Evolutionary conservation across 2,113 vertebrate species (phyloP).

Genomic region (Rhynchomys soricoides): DNA sequence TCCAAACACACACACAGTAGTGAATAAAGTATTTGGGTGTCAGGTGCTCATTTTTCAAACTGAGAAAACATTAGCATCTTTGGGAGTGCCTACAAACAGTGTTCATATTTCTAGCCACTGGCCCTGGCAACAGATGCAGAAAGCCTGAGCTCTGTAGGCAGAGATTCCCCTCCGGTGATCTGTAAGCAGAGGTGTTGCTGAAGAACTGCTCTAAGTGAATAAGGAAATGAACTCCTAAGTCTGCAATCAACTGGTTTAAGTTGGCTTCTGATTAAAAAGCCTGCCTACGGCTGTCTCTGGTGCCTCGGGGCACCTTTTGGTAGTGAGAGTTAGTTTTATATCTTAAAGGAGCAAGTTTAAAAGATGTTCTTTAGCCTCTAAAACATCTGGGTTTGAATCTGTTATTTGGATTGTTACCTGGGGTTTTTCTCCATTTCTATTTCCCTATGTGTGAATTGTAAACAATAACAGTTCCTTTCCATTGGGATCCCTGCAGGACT

Average conservation of each 20-base stretch:
- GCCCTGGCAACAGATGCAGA: background rate
- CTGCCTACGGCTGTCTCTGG: slow-evolving; percentile 59
- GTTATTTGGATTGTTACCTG: slow-evolving; percentile 37
- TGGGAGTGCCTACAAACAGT: background rate
- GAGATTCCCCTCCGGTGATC: slow-evolving; percentile 62
- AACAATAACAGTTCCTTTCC: background rate
- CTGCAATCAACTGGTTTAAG: slow-evolving; percentile 66
- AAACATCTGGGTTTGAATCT: slow-evolving; percentile 50
- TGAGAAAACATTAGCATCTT: slow-evolving; percentile 48
- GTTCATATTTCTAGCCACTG: slow-evolving; percentile 36
- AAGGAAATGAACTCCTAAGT: slow-evolving; percentile 60
- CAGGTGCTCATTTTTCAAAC: slow-evolving; percentile 58
- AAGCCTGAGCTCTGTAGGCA: slow-evolving; percentile 25
- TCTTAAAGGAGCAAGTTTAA: slow-evolving; percentile 51
- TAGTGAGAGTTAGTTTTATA: slow-evolving; percentile 53
- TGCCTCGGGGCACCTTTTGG: slow-evolving; percentile 68
- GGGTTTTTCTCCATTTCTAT: background rate
- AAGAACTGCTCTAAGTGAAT: slow-evolving; percentile 52
- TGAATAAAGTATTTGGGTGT: slow-evolving; percentile 35
- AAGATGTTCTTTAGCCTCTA: slow-evolving; percentile 16
- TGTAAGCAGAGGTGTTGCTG: slow-evolving; percentile 40
- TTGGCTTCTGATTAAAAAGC: slow-evolving; percentile 71
- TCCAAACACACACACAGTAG: slow-evolving; percentile 31
- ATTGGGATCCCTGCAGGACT: background rate
- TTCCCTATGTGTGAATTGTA: slow-evolving; percentile 10